phyloP scores from a whole-genome alignment of 92 coral and sea anemone genomes.

The Umimayanthus kanabou region DNA sequence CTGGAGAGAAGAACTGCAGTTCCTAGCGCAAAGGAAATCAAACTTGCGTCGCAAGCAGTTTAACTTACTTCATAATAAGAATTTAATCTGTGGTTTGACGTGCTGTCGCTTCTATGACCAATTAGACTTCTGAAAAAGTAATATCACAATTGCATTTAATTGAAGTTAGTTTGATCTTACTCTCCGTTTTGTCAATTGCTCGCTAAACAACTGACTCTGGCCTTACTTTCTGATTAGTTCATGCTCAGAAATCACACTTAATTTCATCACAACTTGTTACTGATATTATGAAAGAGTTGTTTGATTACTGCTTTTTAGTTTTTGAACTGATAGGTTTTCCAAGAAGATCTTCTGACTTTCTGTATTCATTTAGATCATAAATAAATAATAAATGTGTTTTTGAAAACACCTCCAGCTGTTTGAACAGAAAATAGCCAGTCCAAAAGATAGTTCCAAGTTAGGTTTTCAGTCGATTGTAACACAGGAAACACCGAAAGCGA shows the following conservation, averaged over 20 bases:
- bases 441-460: not conserved
- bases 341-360: not conserved
- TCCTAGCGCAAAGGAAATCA: not conserved
- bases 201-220: not conserved
- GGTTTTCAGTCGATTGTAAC: not conserved
- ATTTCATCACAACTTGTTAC: not conserved
- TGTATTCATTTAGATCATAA: not conserved
- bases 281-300: not conserved
- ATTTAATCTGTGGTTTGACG: constrained; percentile 9
- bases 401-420: not conserved
- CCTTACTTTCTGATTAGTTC: not conserved
- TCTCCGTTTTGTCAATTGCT: not conserved
- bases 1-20: not conserved
- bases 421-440: too few relatives aligned
- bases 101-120: not conserved
- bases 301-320: not conserved
- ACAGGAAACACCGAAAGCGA: not conserved
- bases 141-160: not conserved
- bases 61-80: not conserved
- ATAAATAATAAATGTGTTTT: too few relatives aligned
- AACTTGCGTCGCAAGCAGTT: not conserved
- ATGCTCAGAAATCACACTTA: too few relatives aligned
- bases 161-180: not conserved
- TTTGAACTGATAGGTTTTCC: not conserved
- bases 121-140: not conserved